Conservation (phyloP, 2,797 vertebrate species). For the Spinus pinus region DNA sequence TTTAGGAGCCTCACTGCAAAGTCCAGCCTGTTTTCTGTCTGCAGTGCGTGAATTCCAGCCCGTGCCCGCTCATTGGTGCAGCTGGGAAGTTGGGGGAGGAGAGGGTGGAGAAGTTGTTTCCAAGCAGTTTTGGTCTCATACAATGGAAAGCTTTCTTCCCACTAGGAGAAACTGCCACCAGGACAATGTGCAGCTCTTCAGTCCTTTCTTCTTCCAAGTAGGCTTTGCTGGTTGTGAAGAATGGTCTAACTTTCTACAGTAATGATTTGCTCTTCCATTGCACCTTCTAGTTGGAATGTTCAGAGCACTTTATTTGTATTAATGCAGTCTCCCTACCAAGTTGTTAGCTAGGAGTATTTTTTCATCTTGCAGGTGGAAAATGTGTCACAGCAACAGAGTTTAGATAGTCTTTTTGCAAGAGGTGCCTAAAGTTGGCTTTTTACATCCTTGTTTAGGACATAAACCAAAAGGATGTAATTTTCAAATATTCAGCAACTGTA, state of each 20-base stretch:
- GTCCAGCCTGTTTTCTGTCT: slow-evolving; percentile 30
- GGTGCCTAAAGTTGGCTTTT: not conserved
- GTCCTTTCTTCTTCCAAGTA: slow-evolving; percentile 37
- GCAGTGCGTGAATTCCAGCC: slow-evolving; percentile 65
- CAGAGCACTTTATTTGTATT: not conserved
- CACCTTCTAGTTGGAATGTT: slow-evolving; percentile 33
- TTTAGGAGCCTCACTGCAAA: slow-evolving; percentile 60
- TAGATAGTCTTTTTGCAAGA: not conserved
- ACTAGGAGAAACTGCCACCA: slow-evolving; percentile 59
- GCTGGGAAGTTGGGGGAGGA: slow-evolving; percentile 67
- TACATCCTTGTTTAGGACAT: not conserved
- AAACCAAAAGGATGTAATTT: not conserved
- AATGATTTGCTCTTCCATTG: slow-evolving; percentile 59
- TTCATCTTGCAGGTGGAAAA: not conserved
- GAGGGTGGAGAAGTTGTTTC: slow-evolving; percentile 65
- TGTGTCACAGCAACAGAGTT: not conserved
- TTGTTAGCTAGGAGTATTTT: not conserved
- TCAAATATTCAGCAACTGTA: not conserved
- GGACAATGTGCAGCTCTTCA: slow-evolving; percentile 63
- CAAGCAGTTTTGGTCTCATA: slow-evolving; percentile 73
- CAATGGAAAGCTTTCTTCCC: slow-evolving; percentile 73
- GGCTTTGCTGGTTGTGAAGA: not conserved
- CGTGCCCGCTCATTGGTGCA: slow-evolving; percentile 68
- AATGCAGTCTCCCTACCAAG: not conserved
- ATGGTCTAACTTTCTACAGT: not conserved